Evolutionary conservation across 2,888 invertebrate species (phyloP).

Genomic region (Xylota segnis): DNA sequence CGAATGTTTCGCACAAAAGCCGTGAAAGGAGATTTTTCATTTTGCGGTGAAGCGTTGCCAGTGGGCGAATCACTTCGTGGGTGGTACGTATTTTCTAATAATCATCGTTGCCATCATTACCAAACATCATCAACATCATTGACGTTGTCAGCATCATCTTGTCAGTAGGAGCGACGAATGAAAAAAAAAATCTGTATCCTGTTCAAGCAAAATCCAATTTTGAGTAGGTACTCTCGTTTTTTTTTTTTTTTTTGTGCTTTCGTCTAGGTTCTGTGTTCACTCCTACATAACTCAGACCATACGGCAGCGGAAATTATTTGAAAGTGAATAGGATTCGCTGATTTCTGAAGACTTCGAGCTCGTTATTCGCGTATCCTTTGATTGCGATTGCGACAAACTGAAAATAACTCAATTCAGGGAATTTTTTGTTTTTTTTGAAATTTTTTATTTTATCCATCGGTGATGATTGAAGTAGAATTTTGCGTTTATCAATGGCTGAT

Average conservation of each 20-base stretch:
- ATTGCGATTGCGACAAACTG: constrained; percentile 70
- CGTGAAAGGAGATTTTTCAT: constrained; percentile 24
- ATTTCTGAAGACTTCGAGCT: constrained; percentile 72
- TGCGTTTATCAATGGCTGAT: constrained; percentile 57
- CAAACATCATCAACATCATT: constrained; percentile 51
- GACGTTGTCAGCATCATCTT: constrained; percentile 57
- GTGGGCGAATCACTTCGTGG: constrained; percentile 13
- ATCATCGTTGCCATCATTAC: constrained; percentile 57
- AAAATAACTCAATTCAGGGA: constrained; percentile 62
- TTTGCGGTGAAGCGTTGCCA: neutral
- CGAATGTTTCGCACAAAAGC: constrained; percentile 33
- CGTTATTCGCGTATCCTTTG: constrained; percentile 72
- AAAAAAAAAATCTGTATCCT: constrained; percentile 38
- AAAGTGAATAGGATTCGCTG: constrained; percentile 72
- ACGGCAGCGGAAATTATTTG: constrained; percentile 42
- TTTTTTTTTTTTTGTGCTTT: constrained; percentile 1
- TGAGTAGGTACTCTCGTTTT: constrained; percentile 24
- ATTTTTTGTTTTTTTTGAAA: constrained; percentile 6
- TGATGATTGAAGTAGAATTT: constrained; percentile 65
- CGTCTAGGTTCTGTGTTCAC: constrained; percentile 14
- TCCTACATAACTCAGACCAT: constrained; percentile 28
- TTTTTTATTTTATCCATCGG: constrained; percentile 33
- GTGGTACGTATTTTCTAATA: constrained; percentile 11
- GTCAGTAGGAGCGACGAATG: constrained; percentile 11
- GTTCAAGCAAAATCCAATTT: constrained; percentile 74